phyloP scores from a whole-genome alignment of 2,113 vertebrate genomes.

The Dasyornis broadbenti region DNA sequence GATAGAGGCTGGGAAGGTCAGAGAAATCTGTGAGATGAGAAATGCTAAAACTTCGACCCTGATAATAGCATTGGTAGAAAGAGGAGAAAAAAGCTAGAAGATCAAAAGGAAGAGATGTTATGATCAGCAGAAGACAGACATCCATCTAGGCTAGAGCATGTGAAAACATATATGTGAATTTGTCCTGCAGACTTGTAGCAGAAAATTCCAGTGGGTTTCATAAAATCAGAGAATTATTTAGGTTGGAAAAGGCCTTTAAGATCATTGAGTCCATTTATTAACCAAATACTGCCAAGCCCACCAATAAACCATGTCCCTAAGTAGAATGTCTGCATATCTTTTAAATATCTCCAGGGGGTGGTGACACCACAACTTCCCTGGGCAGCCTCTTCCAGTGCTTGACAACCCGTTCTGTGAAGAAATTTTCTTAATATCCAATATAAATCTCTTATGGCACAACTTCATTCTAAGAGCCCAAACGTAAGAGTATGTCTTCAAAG shows the following conservation, averaged over 20 bases:
- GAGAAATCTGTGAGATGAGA: neutral
- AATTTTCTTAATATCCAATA: neutral
- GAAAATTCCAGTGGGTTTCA: neutral
- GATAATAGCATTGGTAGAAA: neutral
- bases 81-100: neutral
- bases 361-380: neutral
- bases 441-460: neutral
- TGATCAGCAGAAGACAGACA: neutral
- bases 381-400: neutral
- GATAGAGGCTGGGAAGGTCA: neutral
- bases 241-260: neutral
- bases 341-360: neutral
- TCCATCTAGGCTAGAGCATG: neutral
- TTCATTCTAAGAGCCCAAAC: neutral
- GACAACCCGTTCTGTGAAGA: neutral
- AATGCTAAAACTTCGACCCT: neutral
- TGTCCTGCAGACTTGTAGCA: neutral
- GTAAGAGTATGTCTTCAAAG: neutral
- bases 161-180: neutral
- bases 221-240: neutral
- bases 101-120: neutral
- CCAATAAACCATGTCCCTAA: neutral
- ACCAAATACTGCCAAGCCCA: neutral
- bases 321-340: neutral
- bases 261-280: neutral